These are phyloP conservation scores for Triplophysa siluroides DNA, from an alignment of 2,113 vertebrate species.

Conservation along the genomic window DNA sequence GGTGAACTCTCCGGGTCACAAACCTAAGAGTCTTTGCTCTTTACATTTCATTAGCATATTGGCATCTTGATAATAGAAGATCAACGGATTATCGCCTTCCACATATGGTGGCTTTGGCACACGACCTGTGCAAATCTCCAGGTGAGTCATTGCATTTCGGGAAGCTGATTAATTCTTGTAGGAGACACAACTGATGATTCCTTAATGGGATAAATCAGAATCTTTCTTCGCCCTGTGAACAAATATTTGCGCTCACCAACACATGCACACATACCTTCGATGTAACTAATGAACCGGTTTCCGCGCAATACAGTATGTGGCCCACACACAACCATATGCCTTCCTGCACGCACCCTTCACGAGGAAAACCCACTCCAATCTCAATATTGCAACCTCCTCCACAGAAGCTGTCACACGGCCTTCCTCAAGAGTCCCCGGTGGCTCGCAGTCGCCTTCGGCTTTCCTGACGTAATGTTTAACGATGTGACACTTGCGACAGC, in stretches of 20 bases:
- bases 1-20: too few relatives aligned
- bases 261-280: constrained; percentile 14
- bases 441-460: constrained; percentile 11
- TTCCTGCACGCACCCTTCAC: constrained; percentile 2
- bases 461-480: constrained; percentile 18
- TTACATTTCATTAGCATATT: not conserved
- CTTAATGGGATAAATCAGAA: constrained; percentile 27
- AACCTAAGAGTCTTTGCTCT: not conserved
- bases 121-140: not conserved
- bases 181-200: constrained; percentile 35
- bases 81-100: constrained; percentile 34
- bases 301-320: not conserved
- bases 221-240: constrained; percentile 1
- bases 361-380: constrained; percentile 31
- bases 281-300: constrained; percentile 13
- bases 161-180: constrained; percentile 41
- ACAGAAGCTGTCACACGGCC: constrained; percentile 45
- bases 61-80: not conserved
- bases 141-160: constrained; percentile 45
- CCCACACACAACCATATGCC: constrained; percentile 39
- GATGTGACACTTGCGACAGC: constrained; percentile 40
- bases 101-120: constrained; percentile 32
- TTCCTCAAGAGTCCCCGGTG: constrained; percentile 35
- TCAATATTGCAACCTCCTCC: constrained; percentile 51
- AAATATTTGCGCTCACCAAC: constrained; percentile 23